Base-by-base conservation (phyloP, 2,797 vertebrate genomes). In the Aselliscus stoliczkanus region DNA sequence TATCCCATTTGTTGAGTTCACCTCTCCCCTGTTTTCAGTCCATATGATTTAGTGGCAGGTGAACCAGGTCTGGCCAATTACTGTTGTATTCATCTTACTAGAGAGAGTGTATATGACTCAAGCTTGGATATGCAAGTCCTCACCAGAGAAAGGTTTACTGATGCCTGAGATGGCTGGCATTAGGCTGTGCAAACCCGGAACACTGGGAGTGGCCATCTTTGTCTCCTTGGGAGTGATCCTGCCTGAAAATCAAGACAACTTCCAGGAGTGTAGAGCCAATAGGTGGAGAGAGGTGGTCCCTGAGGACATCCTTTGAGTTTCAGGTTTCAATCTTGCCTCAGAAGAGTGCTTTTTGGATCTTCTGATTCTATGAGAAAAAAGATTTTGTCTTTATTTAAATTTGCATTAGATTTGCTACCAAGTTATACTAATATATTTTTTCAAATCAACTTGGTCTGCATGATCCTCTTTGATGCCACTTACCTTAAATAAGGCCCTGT, bases 351-450 rank as follows among this genome's bases (percentile, higher is more conserved):
- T 29, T 17, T n/a, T 44, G 65, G 37, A 31, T 72, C 47, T 92
- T 87, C 72, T 58, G 56, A 77, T 92, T 87, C 91, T 69, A 56
- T n/a, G 47, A 95, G 52, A 58, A 67, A 81, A 89, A 58, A 42
- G 29, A 72, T 64, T 72, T 15, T 83, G 10, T 56, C 23, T 87
- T 96, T 96, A 79, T 80, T 93, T 64, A 81, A 84, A 58, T 76
- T 72, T 80, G 34, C 70, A 70, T 75, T 92, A 29, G 54, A 87
- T 88, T 90, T 92, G 62, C 42, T 73, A 87, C 54, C 12, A 69
- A 67, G 69, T 58, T 52, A 58, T 72, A 72, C 21, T 73, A 69
- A 50, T 73, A n/a, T 14, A 52, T 67, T 72, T 89, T 79, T 90
- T 76, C 50, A 93, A 72, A 37, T 83, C 7, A 23, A 18, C n/a